Evolutionary conservation across 1,140 invertebrate species (phyloP).

Genomic region (Tenebrio molitor): DNA sequence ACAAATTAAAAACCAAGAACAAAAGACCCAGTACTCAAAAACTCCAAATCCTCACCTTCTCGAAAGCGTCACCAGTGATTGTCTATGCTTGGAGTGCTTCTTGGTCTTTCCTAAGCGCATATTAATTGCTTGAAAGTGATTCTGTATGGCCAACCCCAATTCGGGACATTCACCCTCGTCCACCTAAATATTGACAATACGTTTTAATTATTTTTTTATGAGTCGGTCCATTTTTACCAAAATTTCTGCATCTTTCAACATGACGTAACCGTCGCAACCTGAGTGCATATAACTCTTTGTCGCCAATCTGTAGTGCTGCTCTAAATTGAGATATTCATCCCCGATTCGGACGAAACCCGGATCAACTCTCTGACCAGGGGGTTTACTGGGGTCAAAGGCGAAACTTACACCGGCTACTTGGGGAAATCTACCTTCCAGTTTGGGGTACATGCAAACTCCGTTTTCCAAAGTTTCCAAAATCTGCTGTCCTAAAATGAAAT

Average conservation of each 20-base stretch:
- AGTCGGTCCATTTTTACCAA: conserved; percentile 50
- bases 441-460: conserved; percentile 79
- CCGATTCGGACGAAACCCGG: conserved; percentile 82
- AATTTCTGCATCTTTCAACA: conserved; percentile 80
- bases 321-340: conserved; percentile 82
- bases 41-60: conserved; percentile 70
- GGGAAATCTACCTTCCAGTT: conserved; percentile 85
- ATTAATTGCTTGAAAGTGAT: conserved; percentile 90
- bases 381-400: conserved; percentile 84
- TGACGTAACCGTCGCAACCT: conserved; percentile 89
- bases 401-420: conserved; percentile 87
- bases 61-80: conserved; percentile 85
- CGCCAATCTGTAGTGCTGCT: conserved; percentile 82
- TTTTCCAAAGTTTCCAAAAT: conserved; percentile 87
- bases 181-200: conserved; percentile 71
- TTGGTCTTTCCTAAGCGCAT: conserved; percentile 78
- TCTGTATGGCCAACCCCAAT: conserved; percentile 85
- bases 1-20: conserved; percentile 2
- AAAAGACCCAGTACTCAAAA: not conserved
- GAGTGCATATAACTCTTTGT: conserved; percentile 85
- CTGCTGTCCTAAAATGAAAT: conserved; percentile 71
- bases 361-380: conserved; percentile 79
- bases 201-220: not conserved
- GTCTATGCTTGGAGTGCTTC: conserved; percentile 84
- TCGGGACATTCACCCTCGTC: conserved; percentile 87